Conservation (phyloP, 2,113 vertebrate species). For the Synchiropus splendidus region DNA sequence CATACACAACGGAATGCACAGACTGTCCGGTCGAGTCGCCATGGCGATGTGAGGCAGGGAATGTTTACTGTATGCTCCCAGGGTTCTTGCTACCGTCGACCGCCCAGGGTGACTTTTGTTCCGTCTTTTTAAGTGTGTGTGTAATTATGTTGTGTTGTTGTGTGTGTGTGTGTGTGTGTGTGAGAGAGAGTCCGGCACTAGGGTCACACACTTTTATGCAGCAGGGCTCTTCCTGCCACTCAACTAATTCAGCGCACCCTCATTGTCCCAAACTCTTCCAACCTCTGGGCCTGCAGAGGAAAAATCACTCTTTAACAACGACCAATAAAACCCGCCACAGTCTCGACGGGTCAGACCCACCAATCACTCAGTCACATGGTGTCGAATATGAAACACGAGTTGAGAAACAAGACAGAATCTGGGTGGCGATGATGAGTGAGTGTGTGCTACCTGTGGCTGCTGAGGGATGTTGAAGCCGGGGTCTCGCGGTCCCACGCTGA, state of each 20-base stretch:
- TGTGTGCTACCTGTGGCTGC: conserved; percentile 87
- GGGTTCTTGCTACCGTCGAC: conserved; percentile 19
- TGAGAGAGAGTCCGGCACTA: conserved; percentile 4
- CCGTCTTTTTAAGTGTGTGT: conserved; percentile 6
- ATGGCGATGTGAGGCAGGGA: conserved; percentile 21
- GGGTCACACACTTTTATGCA: conserved; percentile 8
- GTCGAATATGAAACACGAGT: too few species aligned
- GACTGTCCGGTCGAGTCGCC: conserved; percentile 39
- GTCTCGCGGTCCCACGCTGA: conserved; percentile 98
- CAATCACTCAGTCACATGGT: too few species aligned
- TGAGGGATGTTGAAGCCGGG: conserved; percentile 99
- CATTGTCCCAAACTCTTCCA: neutral
- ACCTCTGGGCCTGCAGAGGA: neutral
- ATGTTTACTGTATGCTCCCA: conserved; percentile 23
- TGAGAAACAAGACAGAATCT: too few species aligned
- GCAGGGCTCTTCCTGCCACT: conserved; percentile 1
- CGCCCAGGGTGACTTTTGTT: conserved; percentile 37
- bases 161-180: conserved; percentile 17
- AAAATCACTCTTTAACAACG: neutral
- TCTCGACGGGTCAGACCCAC: too few species aligned
- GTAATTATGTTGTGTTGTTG: conserved; percentile 4
- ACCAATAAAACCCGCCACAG: too few species aligned
- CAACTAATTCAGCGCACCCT: neutral
- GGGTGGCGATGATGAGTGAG: neutral
- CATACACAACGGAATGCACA: conserved; percentile 5